Percentiles rank a stretch among this genome's conserved stretches.
Evolutionary conservation across 2,797 vertebrate genomes (phyloP).

Genomic region (Morus bassanus): DNA sequence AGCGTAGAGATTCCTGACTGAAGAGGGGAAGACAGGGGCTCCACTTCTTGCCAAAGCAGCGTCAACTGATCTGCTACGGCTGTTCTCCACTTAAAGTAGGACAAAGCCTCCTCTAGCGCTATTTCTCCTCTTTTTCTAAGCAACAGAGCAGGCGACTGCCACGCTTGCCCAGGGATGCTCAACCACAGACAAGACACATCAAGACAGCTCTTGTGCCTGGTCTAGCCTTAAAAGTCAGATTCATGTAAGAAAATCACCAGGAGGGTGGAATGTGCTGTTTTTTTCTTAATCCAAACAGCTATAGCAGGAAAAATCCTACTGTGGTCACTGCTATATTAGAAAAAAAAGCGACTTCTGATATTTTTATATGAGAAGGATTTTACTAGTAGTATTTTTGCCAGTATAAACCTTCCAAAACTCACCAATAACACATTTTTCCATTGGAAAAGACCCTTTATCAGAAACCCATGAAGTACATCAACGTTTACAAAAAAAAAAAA

Average conservation of each 20-base stretch:
- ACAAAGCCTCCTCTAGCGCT: background rate
- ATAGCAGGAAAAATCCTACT: background rate
- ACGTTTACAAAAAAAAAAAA: background rate
- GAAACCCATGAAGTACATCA: background rate
- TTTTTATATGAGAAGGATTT: background rate
- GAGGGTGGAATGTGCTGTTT: background rate
- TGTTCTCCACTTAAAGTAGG: background rate
- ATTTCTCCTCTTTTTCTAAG: background rate
- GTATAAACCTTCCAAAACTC: background rate
- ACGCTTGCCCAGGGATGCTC: background rate
- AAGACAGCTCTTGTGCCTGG: background rate
- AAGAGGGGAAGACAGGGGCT: background rate
- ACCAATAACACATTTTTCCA: background rate
- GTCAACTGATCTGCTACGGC: background rate
- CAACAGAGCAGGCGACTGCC: rapidly evolving
- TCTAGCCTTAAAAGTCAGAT: background rate
- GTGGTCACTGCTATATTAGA: background rate
- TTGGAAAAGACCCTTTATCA: background rate
- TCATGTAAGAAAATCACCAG: background rate
- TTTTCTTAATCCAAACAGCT: background rate
- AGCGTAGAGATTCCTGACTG: background rate
- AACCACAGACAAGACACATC: background rate
- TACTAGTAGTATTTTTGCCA: background rate
- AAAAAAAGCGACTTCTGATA: background rate
- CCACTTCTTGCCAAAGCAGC: background rate